phyloP scores from a whole-genome alignment of 2,797 vertebrate genomes.

The Gymnothorax reevesii region DNA sequence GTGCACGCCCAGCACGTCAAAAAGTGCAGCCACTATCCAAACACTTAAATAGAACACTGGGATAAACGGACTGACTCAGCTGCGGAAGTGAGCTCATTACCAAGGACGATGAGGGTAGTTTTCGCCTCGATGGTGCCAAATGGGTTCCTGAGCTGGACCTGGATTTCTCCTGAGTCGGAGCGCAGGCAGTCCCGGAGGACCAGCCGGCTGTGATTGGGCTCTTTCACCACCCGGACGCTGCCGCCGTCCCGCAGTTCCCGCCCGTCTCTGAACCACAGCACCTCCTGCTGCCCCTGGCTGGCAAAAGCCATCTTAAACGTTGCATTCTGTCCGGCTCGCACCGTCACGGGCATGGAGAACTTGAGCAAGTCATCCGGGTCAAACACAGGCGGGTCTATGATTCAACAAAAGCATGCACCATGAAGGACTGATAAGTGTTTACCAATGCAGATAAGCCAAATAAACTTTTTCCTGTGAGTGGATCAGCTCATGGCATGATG shows the following conservation, averaged over 20 bases:
- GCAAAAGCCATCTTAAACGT: conserved; percentile 78
- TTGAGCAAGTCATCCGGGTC: conserved; percentile 64
- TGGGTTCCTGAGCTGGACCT: conserved; percentile 79
- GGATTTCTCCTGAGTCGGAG: conserved; percentile 79
- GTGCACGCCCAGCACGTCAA: too few species aligned
- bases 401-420: neutral
- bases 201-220: conserved; percentile 68
- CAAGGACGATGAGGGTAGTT: conserved; percentile 75
- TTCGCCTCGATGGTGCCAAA: conserved; percentile 74
- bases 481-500: too few species aligned
- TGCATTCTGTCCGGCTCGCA: conserved; percentile 78
- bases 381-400: conserved; percentile 80
- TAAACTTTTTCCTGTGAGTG: too few species aligned
- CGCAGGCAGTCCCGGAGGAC: conserved; percentile 75
- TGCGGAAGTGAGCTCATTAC: conserved; percentile 59
- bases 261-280: conserved; percentile 79
- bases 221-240: conserved; percentile 69
- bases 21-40: too few species aligned
- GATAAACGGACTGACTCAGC: neutral
- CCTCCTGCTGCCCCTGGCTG: conserved; percentile 75
- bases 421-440: too few species aligned
- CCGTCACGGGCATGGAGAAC: conserved; percentile 71
- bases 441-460: too few species aligned
- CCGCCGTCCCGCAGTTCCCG: conserved; percentile 68
- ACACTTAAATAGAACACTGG: too few species aligned